These are phyloP conservation scores for Ectemnius lituratus DNA, from an alignment of 2,888 invertebrate species.

Conservation along the genomic window DNA sequence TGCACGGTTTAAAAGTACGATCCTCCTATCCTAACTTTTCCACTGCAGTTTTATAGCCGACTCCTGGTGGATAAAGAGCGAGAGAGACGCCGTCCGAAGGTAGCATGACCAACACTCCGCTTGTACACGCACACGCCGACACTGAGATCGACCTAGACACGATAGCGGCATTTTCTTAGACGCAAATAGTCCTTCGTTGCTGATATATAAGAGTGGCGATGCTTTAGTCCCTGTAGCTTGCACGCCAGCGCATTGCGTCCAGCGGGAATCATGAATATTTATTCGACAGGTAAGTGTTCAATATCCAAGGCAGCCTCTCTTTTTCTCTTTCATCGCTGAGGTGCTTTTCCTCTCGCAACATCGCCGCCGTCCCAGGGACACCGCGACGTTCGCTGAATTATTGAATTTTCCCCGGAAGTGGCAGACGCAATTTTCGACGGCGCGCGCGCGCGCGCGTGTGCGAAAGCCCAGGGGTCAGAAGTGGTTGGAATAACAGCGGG, in stretches of 20 bases:
- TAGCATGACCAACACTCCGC: too few relatives aligned
- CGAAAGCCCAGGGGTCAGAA: neutral
- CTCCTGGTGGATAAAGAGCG: too few relatives aligned
- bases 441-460: neutral
- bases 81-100: too few relatives aligned
- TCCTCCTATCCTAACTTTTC: too few relatives aligned
- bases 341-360: neutral
- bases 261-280: constrained; percentile 42
- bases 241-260: constrained; percentile 33
- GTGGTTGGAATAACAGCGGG: neutral
- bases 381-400: neutral
- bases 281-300: constrained; percentile 48
- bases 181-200: constrained; percentile 33
- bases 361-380: neutral
- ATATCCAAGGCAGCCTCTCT: constrained; percentile 25
- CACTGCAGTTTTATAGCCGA: too few relatives aligned
- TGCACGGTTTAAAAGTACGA: too few relatives aligned
- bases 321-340: neutral
- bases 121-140: too few relatives aligned
- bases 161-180: constrained; percentile 24
- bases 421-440: neutral
- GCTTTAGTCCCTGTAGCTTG: constrained; percentile 43
- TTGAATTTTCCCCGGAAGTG: neutral
- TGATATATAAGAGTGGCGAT: constrained; percentile 36
- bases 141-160: neutral